Conservation (phyloP, 2,888 invertebrate genomes). For the Papilio protenor region DNA sequence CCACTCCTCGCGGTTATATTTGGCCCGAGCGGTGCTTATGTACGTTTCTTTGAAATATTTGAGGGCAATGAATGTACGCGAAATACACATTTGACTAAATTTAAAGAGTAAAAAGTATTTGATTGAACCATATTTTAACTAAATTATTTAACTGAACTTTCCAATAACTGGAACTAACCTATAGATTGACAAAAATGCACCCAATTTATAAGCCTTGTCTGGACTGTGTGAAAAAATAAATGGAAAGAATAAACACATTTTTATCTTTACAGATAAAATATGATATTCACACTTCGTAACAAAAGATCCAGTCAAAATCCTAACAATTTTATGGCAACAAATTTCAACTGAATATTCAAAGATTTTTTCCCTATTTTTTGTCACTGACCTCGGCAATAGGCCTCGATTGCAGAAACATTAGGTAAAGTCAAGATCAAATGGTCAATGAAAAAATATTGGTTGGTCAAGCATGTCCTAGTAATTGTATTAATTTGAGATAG, state of each 20-base stretch:
- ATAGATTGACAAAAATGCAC: background rate
- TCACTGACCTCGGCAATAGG: background rate
- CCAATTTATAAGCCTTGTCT: background rate
- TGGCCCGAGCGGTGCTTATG: constrained; percentile 48
- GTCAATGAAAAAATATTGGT: constrained; percentile 12
- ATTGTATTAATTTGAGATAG: background rate
- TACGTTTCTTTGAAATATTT: constrained; percentile 41
- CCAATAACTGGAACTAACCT: too few species aligned
- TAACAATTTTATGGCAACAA: background rate
- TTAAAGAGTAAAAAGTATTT: background rate
- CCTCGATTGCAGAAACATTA: background rate
- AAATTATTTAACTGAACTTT: too few species aligned
- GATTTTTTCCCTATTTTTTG: constrained; percentile 13
- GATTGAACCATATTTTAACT: background rate
- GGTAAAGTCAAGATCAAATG: background rate
- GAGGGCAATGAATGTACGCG: constrained; percentile 20
- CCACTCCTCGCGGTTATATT: constrained; percentile 41
- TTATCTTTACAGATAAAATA: constrained; percentile 14
- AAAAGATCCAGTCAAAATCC: background rate
- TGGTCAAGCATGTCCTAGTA: constrained; percentile 15
- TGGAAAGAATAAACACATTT: background rate
- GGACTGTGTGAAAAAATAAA: background rate
- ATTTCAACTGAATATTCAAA: background rate
- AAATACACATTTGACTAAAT: background rate
- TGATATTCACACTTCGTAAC: background rate